Percentiles rank a stretch among this genome's conserved stretches.
phyloP scores from a whole-genome alignment of 2,113 vertebrate species.

The Nettapus auritus region DNA sequence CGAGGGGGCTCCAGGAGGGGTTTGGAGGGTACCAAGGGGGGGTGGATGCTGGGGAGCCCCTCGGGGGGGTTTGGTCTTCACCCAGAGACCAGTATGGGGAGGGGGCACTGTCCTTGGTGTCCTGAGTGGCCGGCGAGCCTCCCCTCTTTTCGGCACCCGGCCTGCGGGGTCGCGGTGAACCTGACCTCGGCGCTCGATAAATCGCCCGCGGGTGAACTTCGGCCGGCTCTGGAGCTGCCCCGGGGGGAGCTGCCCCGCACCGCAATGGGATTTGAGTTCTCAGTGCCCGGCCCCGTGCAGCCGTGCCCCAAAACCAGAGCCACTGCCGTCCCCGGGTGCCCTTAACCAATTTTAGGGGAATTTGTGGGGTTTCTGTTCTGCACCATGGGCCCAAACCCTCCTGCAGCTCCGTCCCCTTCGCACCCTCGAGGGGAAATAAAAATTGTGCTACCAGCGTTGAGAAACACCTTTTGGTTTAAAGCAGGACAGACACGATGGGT shows the following conservation, averaged over 20 bases:
- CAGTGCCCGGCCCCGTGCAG: neutral
- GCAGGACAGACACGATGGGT: neutral
- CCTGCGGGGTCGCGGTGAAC: neutral
- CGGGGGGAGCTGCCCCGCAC: neutral
- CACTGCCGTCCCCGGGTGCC: neutral
- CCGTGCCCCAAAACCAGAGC: neutral
- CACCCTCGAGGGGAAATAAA: neutral
- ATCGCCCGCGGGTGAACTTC: neutral
- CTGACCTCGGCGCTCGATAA: neutral
- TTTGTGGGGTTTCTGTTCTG: neutral
- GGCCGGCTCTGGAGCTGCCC: neutral
- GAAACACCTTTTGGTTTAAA: neutral
- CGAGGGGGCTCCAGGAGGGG: too few species aligned
- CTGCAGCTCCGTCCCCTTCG: accelerated
- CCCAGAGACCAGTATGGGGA: too few species aligned
- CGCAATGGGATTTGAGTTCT: neutral
- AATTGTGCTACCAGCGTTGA: neutral
- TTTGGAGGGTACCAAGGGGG: too few species aligned
- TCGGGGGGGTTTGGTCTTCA: too few species aligned
- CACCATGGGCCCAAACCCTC: neutral
- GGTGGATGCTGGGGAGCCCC: too few species aligned
- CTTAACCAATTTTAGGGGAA: neutral
- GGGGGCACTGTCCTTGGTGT: too few species aligned
- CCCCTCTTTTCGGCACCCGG: neutral
- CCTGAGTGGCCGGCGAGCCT: too few species aligned